These are phyloP conservation scores for Gobius niger DNA, from an alignment of 2,113 vertebrate species.

Conservation along the genomic window DNA sequence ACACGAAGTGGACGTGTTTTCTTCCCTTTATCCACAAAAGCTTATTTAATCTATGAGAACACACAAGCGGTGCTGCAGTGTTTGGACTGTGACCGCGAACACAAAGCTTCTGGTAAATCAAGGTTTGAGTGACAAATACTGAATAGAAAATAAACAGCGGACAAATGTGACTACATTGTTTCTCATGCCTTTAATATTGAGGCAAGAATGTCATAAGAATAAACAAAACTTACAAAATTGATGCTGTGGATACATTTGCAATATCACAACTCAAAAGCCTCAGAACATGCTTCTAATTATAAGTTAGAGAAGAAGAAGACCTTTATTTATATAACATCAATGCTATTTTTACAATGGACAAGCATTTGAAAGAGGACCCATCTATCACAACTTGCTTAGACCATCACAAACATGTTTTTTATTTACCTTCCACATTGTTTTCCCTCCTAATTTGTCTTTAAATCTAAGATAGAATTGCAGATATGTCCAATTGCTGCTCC, in stretches of 20 bases:
- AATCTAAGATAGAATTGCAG: not conserved
- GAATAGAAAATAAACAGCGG: not conserved
- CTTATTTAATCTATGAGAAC: not conserved
- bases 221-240: no score
- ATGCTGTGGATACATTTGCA: no score
- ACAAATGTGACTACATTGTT: not conserved
- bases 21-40: conserved; percentile 7
- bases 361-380: no score
- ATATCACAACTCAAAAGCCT: no score
- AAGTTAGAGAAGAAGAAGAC: no score
- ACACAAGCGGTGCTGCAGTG: not conserved
- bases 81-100: not conserved
- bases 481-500: not conserved
- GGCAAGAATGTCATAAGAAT: no score
- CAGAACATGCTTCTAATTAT: no score
- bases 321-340: no score
- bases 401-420: not conserved
- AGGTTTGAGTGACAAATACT: conserved; percentile 1
- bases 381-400: no score
- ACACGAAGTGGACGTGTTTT: conserved; percentile 3
- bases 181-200: not conserved
- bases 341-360: no score
- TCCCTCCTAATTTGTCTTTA: not conserved
- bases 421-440: not conserved
- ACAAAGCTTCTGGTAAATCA: not conserved